Percentiles rank a stretch among this genome's conserved stretches.
phyloP scores from a whole-genome alignment of 2,113 vertebrate genomes.

The Embiotoca jacksoni region DNA sequence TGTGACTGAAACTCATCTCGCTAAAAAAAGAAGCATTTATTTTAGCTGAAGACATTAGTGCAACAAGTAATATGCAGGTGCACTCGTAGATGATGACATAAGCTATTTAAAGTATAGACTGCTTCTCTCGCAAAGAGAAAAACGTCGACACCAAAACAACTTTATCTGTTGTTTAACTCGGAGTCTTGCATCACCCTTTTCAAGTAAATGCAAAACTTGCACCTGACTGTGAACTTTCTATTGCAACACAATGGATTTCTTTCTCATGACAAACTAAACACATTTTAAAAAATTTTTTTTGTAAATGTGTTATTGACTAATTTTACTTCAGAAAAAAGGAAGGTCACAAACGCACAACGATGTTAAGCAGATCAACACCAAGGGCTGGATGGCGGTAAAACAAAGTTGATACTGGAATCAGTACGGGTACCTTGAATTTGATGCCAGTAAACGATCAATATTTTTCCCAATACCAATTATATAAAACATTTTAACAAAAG shows the following conservation, averaged over 20 bases:
- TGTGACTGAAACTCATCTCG: neutral
- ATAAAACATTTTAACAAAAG: too few species aligned
- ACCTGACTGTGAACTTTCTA: neutral
- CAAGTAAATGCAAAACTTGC: constrained; percentile 6
- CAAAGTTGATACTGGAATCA: too few species aligned
- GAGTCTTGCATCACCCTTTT: neutral
- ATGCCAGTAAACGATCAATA: too few species aligned
- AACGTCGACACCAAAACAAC: neutral
- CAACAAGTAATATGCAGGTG: constrained; percentile 36
- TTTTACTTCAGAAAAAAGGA: neutral
- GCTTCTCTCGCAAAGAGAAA: neutral
- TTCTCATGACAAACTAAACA: neutral
- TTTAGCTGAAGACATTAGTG: neutral
- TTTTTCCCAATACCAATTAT: too few species aligned
- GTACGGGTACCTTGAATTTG: too few species aligned
- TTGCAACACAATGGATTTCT: neutral
- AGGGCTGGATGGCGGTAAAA: too few species aligned
- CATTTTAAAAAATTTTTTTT: too few species aligned
- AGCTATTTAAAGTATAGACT: constrained; percentile 37
- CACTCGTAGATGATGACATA: constrained; percentile 2
- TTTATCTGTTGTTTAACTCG: neutral
- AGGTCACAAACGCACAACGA: neutral
- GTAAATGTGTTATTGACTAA: neutral
- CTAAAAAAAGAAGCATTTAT: constrained; percentile 4
- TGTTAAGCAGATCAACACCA: neutral